A percentile compares a stretch with the other conserved stretches of the same genome.
Conservation (phyloP, 2,888 invertebrate genomes). For the Gastrophysa polygoni region DNA sequence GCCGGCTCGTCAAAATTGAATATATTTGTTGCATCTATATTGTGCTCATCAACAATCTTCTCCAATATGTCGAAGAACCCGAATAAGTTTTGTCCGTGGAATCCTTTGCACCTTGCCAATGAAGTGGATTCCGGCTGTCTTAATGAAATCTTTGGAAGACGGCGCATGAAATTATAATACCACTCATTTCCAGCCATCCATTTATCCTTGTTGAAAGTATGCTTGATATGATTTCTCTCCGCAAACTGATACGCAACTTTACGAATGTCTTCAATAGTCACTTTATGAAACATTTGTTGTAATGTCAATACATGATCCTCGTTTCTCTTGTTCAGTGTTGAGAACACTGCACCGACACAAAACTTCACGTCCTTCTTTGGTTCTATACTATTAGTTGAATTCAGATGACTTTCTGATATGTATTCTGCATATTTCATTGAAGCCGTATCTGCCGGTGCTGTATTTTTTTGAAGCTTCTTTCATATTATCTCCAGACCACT, state of each 20-base stretch:
- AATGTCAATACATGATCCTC: too few relatives aligned
- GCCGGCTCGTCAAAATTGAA: slow-evolving; percentile 32
- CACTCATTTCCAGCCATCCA: neutral
- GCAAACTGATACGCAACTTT: neutral
- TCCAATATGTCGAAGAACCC: slow-evolving; percentile 15
- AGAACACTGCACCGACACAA: too few relatives aligned
- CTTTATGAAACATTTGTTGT: neutral
- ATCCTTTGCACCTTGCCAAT: slow-evolving; percentile 5
- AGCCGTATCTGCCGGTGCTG: too few relatives aligned
- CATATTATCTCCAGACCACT: too few relatives aligned
- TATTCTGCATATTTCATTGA: too few relatives aligned
- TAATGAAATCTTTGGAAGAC: neutral
- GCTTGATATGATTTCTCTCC: neutral
- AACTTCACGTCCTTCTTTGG: too few relatives aligned
- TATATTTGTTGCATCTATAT: slow-evolving; percentile 3
- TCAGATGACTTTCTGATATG: too few relatives aligned
- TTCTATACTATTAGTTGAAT: too few relatives aligned
- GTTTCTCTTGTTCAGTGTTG: neutral
- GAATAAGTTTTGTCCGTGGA: neutral
- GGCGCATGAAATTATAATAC: neutral
- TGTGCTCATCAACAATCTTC: slow-evolving; percentile 15
- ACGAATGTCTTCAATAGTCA: neutral
- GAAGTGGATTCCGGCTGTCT: neutral
- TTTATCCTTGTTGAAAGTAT: neutral
- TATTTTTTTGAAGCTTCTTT: too few relatives aligned